Evolutionary conservation across 2,888 invertebrate species (phyloP), one percentile per base, ranked within the genome.

Genomic region (Hirtodrosophila duncani): DNA sequence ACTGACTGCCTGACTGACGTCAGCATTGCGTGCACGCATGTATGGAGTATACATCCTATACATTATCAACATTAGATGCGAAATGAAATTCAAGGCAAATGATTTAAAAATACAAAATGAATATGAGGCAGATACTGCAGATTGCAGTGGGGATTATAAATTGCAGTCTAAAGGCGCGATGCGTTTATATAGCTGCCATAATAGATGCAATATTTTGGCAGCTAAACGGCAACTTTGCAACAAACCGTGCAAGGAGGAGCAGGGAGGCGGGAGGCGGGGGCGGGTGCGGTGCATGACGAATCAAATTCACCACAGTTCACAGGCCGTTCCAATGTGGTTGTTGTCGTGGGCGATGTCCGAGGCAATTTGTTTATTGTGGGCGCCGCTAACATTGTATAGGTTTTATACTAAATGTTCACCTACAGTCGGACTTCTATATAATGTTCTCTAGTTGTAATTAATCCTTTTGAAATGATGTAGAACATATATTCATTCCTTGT

Each of bases 361-460:
- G 61, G 36, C 67, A 64, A 77, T 74, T 78, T 81, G 70, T 78
- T 74, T 78, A 64, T 75, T 69, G 67, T 60, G 65, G 70, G 66
- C 67, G 66, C 67, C 63, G 39, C 33, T 30, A 43, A 37, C 51
- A 52, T 57, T 75, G 63, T 66, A 36, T 34, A 46, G 34, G 34
- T 31, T 4, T 34, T 11, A 11, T 7, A 11, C 2, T 26, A 26
- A 31, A 17, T 23, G 11, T 23, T 23, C 10, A 2, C 6, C 11
- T n/a, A n/a, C n/a, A n/a, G n/a, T n/a, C n/a, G n/a, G n/a, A n/a
- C n/a, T n/a, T n/a, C n/a, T n/a, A n/a, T n/a, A n/a, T n/a, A n/a
- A n/a, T n/a, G n/a, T n/a, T n/a, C n/a, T n/a, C n/a, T n/a, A n/a
- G n/a, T n/a, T n/a, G n/a, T n/a, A n/a, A n/a, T n/a, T n/a, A n/a